Evolutionary conservation across 2,888 invertebrate genomes (phyloP), one percentile per base, ranked within the genome.

Genomic region (Ophion obscuratus): DNA sequence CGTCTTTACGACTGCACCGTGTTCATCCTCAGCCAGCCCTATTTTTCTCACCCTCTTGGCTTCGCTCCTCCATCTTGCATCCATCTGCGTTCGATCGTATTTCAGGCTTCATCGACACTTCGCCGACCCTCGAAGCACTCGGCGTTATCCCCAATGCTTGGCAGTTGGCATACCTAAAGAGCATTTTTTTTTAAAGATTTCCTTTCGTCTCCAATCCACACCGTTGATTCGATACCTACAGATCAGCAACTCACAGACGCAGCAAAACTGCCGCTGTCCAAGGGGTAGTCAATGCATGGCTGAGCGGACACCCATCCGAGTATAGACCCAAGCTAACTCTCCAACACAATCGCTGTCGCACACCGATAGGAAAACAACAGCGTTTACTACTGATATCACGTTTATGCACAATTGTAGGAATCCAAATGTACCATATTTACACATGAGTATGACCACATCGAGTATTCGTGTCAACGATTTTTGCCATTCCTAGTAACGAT

Each of bases 381-480:
- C 5, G 36, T 36, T 68, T 57, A 59, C 75, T 78, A 75, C 74
- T 27, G 40, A 24, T 81, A 68, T 57, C 67, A 40, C 27, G 75
- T 59, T 68, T 75, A 57, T 67, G 57, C 62, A 78, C 81, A 14
- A 47, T 59, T 36, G 17, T 59, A 40, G 73, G 10, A 11, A 20
- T 77, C 14, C 47, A 59, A 14, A 40, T 40, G n/a, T 53, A 53
- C 40, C 40, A 40, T 40, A 9, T 40, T 40, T 40, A 11, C 74
- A 78, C 62, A 76, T 47, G 47, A 47, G 76, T 62, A 76, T 24
- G 61, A 40, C 27, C 44, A 66, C 57, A 31, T 61, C 20, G 73
- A 74, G 81, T 85, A 75, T 85, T 75, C 74, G 85, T 82, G 78
- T 85, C 85, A 78, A 82, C 66, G 81, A 85, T 62, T 78, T 85